A percentile compares a stretch with the other conserved stretches of the same genome.
These are phyloP conservation scores for Harpagus bidentatus DNA, from an alignment of 2,113 vertebrate species.

Conservation along the genomic window DNA sequence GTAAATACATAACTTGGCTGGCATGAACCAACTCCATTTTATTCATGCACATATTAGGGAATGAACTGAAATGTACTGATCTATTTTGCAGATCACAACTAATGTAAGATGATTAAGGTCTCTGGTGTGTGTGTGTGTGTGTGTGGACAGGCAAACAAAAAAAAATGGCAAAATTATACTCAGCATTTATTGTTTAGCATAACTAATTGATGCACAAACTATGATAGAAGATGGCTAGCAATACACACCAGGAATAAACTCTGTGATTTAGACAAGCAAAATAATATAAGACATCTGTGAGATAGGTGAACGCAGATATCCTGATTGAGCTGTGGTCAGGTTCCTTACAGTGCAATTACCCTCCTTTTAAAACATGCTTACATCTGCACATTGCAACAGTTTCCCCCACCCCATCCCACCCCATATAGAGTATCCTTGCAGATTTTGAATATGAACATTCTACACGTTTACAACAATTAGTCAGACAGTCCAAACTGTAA, in stretches of 20 bases:
- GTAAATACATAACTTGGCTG: constrained; percentile 43
- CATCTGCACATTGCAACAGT: constrained; percentile 50
- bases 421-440: constrained; percentile 68
- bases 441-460: constrained; percentile 69
- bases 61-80: constrained; percentile 15
- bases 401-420: constrained; percentile 54
- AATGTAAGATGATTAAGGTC: constrained; percentile 88
- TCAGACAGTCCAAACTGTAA: constrained; percentile 38
- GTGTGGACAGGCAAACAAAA: constrained; percentile 84
- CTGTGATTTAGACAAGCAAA: constrained; percentile 45
- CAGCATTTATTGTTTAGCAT: constrained; percentile 72
- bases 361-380: constrained; percentile 61
- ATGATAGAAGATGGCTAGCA: constrained; percentile 53
- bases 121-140: constrained; percentile 82
- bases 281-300: constrained; percentile 60
- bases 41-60: constrained; percentile 31
- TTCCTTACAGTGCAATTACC: constrained; percentile 51
- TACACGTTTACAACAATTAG: constrained; percentile 65
- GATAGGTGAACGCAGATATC: constrained; percentile 48
- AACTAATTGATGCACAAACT: constrained; percentile 57
- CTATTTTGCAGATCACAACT: constrained; percentile 55
- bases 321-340: constrained; percentile 40
- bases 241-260: constrained; percentile 61
- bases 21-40: constrained; percentile 46
- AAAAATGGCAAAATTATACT: constrained; percentile 72